Percentiles rank a stretch among this genome's conserved stretches.
Conservation (phyloP, 2,113 vertebrate genomes). For the Salvator merianae region DNA sequence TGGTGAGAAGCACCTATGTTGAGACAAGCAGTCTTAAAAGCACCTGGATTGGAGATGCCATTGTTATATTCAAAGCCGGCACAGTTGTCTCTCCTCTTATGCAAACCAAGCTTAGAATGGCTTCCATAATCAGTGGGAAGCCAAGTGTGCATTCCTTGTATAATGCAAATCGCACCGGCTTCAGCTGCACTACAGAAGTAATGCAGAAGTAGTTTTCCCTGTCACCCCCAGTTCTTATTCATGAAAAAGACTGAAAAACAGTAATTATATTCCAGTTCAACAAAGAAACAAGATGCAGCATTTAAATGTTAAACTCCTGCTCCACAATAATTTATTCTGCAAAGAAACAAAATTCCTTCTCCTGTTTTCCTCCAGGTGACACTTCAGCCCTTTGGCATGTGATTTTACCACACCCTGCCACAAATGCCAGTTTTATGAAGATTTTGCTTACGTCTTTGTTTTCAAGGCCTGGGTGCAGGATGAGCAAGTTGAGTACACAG, state of each 20-base stretch:
- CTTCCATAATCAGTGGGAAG: too few species aligned
- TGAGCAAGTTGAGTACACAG: conserved; percentile 39
- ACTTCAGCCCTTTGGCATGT: conserved; percentile 70
- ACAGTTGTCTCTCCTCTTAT: too few species aligned
- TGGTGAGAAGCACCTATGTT: too few species aligned
- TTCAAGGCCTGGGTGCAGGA: conserved; percentile 48
- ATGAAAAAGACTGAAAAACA: conserved; percentile 36
- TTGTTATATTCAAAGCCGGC: neutral
- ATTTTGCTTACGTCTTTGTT: conserved; percentile 35
- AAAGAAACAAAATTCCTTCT: conserved; percentile 64
- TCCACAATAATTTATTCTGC: conserved; percentile 61
- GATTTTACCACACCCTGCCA: conserved; percentile 65
- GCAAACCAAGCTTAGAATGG: too few species aligned
- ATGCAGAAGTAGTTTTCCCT: neutral
- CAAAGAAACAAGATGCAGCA: conserved; percentile 65
- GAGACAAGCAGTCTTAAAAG: neutral
- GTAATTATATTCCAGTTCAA: conserved; percentile 56
- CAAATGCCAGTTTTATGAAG: conserved; percentile 59
- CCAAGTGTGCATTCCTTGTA: too few species aligned
- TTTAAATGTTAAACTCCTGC: conserved; percentile 54
- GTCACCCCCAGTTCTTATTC: neutral
- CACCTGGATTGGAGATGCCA: neutral
- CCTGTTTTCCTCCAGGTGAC: conserved; percentile 63
- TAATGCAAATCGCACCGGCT: too few species aligned
- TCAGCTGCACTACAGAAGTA: too few species aligned